Evolutionary conservation across 2,113 vertebrate genomes (phyloP), one percentile per base, ranked within the genome.

Genomic region (Dicaeum eximium): DNA sequence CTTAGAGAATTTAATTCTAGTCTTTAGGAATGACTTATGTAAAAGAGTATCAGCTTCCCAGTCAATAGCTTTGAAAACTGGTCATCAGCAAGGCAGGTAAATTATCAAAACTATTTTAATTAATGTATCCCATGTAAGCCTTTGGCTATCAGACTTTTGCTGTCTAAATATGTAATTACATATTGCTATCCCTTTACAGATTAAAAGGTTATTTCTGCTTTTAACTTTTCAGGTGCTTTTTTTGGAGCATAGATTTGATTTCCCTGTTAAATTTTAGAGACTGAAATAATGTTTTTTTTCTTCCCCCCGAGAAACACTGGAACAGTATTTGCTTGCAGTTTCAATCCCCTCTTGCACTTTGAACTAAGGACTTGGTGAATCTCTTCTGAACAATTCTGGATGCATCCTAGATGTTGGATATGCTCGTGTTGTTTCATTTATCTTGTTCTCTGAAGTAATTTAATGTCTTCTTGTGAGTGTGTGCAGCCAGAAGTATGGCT

Each of bases 61-160:
- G 72, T 83, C 82, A 86, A 28, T 67, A 92, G 86, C 51, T 94
- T 90, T 90, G 64, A 86, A 94, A 92, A 92, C 56, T 73, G 57
- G 54, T 88, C 47, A 66, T 90, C 86, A 71, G 58, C 56, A 62
- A 83, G 56, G 72, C 35, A 73, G 47, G 75, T 78, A 83, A 90
- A 93, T 93, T 80, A 93, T 77, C 71, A 88, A 77, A 91, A 73
- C 22, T 47, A 28, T 51, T 86, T 93, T 90, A 93, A 78, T 93
- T 77, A 88, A 62, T 1, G 0, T 88, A 67, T 86, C 38, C 15
- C 33, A 37, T 80, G 35, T 92, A 97, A 94, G 61, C 61, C 61
- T 94, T 94, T 85, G 57, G 44, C 80, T 95, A 88, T 90, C 66
- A 85, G 42, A 80, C 64, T 94, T 86, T 18, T 33, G 4, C 35